These are phyloP conservation scores for Archips crataeganus DNA, from an alignment of 2,888 invertebrate species.

Conservation along the genomic window DNA sequence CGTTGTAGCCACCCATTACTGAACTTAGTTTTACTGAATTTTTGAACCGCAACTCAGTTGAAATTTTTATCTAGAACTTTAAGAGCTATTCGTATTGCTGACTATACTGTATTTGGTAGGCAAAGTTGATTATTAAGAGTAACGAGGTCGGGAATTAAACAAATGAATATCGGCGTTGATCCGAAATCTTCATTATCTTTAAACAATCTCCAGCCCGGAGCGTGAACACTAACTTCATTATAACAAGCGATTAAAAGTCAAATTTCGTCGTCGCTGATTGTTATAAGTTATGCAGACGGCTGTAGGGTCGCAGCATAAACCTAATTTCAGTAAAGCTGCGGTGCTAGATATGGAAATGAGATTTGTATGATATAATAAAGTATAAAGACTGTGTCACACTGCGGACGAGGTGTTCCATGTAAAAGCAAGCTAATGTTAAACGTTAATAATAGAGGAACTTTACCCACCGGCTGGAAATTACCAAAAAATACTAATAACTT, in stretches of 20 bases:
- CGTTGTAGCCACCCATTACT: too few relatives aligned
- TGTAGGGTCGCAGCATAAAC: background rate
- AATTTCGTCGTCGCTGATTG: constrained; percentile 3
- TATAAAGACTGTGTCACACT: background rate
- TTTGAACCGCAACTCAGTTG: background rate
- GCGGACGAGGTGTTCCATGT: too few relatives aligned
- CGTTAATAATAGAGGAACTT: too few relatives aligned
- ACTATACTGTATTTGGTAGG: background rate
- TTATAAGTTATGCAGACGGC: constrained; percentile 13
- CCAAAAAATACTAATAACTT: too few relatives aligned
- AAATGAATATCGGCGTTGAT: constrained; percentile 7
- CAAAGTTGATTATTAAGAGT: background rate
- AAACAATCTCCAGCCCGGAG: background rate
- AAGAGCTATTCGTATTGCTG: too few relatives aligned
- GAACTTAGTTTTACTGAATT: too few relatives aligned
- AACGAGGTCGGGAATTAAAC: constrained; percentile 13
- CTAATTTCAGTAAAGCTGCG: constrained; percentile 4
- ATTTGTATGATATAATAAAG: background rate
- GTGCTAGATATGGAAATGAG: constrained; percentile 4
- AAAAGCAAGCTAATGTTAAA: too few relatives aligned
- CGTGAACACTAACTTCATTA: constrained; percentile 9
- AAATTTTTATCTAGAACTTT: background rate
- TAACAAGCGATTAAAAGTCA: constrained; percentile 32
- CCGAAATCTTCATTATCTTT: background rate
- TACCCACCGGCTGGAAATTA: too few relatives aligned